phyloP scores from a whole-genome alignment of 2,113 vertebrate genomes.

The Chiloscyllium plagiosum region DNA sequence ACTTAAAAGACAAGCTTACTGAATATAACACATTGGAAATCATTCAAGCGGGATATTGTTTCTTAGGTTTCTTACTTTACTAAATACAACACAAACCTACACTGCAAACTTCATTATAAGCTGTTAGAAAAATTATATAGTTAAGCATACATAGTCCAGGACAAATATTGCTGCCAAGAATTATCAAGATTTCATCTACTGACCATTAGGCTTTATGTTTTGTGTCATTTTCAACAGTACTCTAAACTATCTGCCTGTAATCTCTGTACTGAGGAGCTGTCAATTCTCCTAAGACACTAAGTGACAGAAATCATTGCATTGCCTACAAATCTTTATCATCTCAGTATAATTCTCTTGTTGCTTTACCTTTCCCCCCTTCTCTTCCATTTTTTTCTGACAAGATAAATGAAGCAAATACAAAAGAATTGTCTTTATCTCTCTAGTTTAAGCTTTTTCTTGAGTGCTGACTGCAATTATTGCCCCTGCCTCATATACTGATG shows the following conservation, averaged over 20 bases:
- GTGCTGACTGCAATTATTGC: slow-evolving; percentile 64
- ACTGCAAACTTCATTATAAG: neutral
- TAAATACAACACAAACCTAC: neutral
- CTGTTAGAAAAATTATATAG: neutral
- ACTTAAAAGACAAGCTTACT: neutral
- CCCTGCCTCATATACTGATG: slow-evolving; percentile 55
- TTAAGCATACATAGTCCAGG: neutral
- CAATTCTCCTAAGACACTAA: slow-evolving; percentile 43
- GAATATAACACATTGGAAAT: neutral
- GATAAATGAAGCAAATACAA: slow-evolving; percentile 51
- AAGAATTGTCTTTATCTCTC: slow-evolving; percentile 58
- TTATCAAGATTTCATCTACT: neutral
- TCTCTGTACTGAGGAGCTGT: neutral
- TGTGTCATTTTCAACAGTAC: neutral
- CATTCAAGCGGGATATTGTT: neutral
- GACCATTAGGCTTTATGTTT: neutral
- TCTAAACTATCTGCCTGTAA: neutral
- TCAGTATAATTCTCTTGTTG: slow-evolving; percentile 44
- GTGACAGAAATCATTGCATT: slow-evolving; percentile 46
- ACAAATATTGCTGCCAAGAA: neutral
- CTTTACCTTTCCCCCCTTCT: slow-evolving; percentile 21
- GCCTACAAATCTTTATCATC: slow-evolving; percentile 44
- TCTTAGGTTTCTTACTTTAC: neutral
- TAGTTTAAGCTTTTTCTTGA: slow-evolving; percentile 46
- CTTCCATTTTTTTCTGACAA: slow-evolving; percentile 44